Conservation (phyloP, 2,888 invertebrate species). For the Xestia rhomboidea region DNA sequence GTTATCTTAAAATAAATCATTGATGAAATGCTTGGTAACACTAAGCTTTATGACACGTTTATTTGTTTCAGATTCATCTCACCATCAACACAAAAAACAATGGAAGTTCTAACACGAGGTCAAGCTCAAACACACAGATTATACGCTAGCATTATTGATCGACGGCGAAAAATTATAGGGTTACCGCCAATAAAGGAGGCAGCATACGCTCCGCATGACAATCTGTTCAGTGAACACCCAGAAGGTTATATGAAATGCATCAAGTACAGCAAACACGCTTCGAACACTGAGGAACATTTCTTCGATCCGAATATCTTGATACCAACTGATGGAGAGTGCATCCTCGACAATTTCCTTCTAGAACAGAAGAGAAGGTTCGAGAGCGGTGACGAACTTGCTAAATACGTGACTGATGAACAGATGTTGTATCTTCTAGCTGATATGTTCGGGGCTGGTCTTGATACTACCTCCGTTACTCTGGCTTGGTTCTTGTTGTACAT, state of each 20-base stretch:
- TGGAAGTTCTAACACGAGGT: conserved; percentile 92
- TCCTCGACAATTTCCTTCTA: conserved; percentile 92
- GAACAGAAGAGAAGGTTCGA: conserved; percentile 90
- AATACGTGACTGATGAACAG: conserved; percentile 92
- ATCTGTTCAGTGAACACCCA: conserved; percentile 81
- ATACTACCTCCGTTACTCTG: conserved; percentile 95
- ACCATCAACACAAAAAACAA: conserved; percentile 91
- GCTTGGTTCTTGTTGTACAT: conserved; percentile 95
- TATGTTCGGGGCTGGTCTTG: conserved; percentile 96
- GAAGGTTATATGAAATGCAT: conserved; percentile 85
- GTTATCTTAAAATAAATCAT: not conserved
- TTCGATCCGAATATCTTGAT: conserved; percentile 85
- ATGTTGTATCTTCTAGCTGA: conserved; percentile 94
- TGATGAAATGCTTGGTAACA: not conserved
- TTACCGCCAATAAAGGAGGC: conserved; percentile 78
- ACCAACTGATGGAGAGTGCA: conserved; percentile 86
- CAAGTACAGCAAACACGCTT: conserved; percentile 83
- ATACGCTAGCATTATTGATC: conserved; percentile 92
- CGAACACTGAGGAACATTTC: conserved; percentile 80
- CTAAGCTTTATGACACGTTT: not conserved
- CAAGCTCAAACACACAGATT: conserved; percentile 93
- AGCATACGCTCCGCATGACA: conserved; percentile 75
- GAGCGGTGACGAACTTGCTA: conserved; percentile 81
- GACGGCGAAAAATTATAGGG: conserved; percentile 85
- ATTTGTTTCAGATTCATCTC: conserved; percentile 90